Base-by-base conservation (phyloP, 1,140 invertebrate species). In the Cyclargus thomasi region DNA sequence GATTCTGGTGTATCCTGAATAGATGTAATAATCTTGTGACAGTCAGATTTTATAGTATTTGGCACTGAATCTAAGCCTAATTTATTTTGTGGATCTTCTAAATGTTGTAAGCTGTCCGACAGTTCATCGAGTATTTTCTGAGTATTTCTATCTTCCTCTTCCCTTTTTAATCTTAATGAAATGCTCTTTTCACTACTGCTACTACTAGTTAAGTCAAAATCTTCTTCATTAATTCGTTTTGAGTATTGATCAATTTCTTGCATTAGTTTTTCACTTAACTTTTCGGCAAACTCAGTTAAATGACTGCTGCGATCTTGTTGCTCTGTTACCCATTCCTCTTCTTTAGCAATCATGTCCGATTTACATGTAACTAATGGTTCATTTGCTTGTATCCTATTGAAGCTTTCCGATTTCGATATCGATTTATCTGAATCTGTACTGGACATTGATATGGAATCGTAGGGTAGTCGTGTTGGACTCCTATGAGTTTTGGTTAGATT, bases 231-330 rank as follows among this genome's bases (percentile, higher is more conserved):
- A 47, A 91, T 91, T 18, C 88, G 79, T 70, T 91, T 91, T 5
- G 90, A 91, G 69, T 91, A 95, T 80, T 95, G 93, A 76, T 96
- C 95, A 62, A 96, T 94, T 86, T 96, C 95, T 67, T 94, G 92
- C 57, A 95, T 90, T 35, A 96, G 84, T 76, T 95, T 95, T 76
- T 95, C 95, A 65, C 92, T 92, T 4, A 95, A 81, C 78, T 95
- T 95, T 76, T 96, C 95, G 0, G 95, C 95, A 73, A 96, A 96
- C 73, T 95, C 95, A 2, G 94, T 94, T 55, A 96, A 86, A 80
- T 96, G 94, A 73, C 93, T 92, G 67, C 92, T 90, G 64, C 93
- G 93, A 69, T 95, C 93, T 78, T 94, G 92, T 77, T 94, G 92
- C 72, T 94, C 94, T 0, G 86, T 86, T 22, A 90, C 83, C 71